A percentile compares a stretch with the other conserved stretches of the same genome.
Evolutionary conservation across 2,113 vertebrate species (phyloP).

Genomic region (Rhinoderma darwinii): DNA sequence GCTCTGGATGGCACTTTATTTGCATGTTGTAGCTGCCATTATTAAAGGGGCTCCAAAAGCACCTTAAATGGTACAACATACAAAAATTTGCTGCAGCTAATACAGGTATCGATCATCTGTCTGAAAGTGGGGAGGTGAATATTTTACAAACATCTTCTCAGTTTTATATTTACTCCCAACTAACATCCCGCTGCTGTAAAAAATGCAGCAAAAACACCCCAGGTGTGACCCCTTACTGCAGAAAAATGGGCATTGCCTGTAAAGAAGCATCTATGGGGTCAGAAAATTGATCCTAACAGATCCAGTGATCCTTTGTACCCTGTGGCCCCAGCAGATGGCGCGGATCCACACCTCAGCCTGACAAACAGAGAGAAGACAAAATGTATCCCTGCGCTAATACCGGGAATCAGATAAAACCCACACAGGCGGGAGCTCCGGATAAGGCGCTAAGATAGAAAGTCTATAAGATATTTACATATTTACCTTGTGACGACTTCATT

Average conservation of each 20-base stretch:
- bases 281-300: slow-evolving; percentile 71
- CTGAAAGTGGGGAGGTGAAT: too few species aligned
- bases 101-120: too few species aligned
- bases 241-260: background rate
- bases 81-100: too few species aligned
- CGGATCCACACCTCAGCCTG: slow-evolving; percentile 67
- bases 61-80: too few species aligned
- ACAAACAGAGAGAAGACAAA: slow-evolving; percentile 67
- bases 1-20: too few species aligned
- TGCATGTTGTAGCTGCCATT: too few species aligned
- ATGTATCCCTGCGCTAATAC: slow-evolving; percentile 73
- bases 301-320: slow-evolving; percentile 68
- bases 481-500: slow-evolving; percentile 77
- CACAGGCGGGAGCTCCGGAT: slow-evolving; percentile 71
- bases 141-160: too few species aligned
- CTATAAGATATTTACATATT: slow-evolving; percentile 78
- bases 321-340: slow-evolving; percentile 80
- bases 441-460: slow-evolving; percentile 77
- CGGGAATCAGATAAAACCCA: slow-evolving; percentile 42
- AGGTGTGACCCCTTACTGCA: too few species aligned
- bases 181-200: too few species aligned
- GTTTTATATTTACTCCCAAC: too few species aligned
- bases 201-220: too few species aligned
- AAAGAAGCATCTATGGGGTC: slow-evolving; percentile 67
- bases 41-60: too few species aligned